Base-by-base conservation (phyloP, 64 coral and sea anemone genomes). In the Stylophora pistillata region DNA sequence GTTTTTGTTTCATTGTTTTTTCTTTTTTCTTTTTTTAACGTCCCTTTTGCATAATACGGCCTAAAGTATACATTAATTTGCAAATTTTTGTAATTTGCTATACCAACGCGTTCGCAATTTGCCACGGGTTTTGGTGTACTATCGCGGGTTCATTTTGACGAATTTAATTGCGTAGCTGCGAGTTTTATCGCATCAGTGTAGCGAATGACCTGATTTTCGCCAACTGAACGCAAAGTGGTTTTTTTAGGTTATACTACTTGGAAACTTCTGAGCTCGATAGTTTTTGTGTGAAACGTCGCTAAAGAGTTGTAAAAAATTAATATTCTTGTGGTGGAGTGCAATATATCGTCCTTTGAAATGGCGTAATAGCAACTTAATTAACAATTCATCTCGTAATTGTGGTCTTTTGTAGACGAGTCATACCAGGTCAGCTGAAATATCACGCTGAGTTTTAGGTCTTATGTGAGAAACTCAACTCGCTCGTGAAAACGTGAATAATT, bases 281-380 rank as follows among this genome's bases (percentile, higher is more conserved):
- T 9, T 79, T 59, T 18, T 55, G 30, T 15, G 53, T 77, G 53
- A 25, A 26, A 13, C 5, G 17, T 3, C 34, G 27, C 10, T 10
- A 13, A 69, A 37, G 13, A 66, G 65, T 1, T 0, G 2, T 0
- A 3, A 25, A 23, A 69, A 65, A 70, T 20, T 62, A 37, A 27
- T 26, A 84, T 70, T 84, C n/a, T 82, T 63, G 16, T 15, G 10
- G 34, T 53, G 27, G 32, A 69, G 34, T 70, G 33, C 78, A 84
- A 84, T 84, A 84, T 84, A 60, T 84, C 18, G 47, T 68, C 31
- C 62, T n/a, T 84, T 69, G 61, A 68, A 70, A 84, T 23, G 29
- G 11, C 80, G 61, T 53, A 84, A 70, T 84, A 55, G 69, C 32
- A 84, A 69, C 63, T 84, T 54, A 84, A 84, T 84, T 84, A 84